Base-by-base conservation (phyloP, 2,888 invertebrate species). In the Drosophila buzzatii region DNA sequence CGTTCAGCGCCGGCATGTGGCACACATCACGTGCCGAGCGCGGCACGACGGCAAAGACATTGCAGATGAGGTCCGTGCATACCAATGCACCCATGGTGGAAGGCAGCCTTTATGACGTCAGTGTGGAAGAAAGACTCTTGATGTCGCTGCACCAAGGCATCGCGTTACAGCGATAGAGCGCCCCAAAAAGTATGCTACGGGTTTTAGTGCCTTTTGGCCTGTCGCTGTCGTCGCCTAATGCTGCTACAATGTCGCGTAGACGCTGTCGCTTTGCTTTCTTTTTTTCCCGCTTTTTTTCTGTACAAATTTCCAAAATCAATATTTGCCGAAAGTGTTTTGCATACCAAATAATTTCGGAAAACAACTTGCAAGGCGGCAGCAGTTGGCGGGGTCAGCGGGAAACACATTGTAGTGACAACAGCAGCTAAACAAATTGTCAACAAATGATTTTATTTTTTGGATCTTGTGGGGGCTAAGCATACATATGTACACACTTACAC, bases 251-350 rank as follows among this genome's bases (percentile, higher is more conserved):
- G 82, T 81, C 70, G 87, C 70, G 80, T 66, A 79, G 76, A 70
- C 66, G 41, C 33, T 45, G 65, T 60, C 75, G 56, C 42, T 74
- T 70, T 74, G 75, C 70, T 66, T 74, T 62, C 62, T 71, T 75
- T 76, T 82, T 90, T 85, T 23, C 23, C 80, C 80, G 37, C 14
- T 37, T 10, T 37, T 5, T 27, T 84, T 82, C 81, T 83, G 79
- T 79, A 87, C 89, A 91, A 90, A 90, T 90, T 90, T 90, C 80
- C 87, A 85, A 87, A 90, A 90, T 90, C 90, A 90, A 90, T 90
- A 90, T 90, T 90, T 90, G 87, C 85, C 87, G 90, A 91, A 90
- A 91, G 91, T 90, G 90, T 90, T 91, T 87, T 90, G 90, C 90
- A 90, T 91, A 81, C 81, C 79, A 90, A 90, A 91, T 90, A 88